Base-by-base conservation (phyloP, 1,140 invertebrate species). In the Danaus plexippus region DNA sequence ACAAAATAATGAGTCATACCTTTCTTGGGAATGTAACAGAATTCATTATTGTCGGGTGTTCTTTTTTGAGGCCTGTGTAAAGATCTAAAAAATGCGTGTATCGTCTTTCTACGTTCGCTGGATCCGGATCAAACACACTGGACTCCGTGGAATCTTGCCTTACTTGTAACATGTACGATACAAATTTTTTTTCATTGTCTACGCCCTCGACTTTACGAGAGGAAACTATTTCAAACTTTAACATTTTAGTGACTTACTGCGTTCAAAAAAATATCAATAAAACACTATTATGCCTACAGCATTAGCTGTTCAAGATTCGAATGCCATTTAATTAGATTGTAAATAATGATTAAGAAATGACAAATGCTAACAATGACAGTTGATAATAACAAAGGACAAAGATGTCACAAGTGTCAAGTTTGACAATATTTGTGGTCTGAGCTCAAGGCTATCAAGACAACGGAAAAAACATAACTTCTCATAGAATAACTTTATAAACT, bases 61-160 rank as follows among this genome's bases (percentile, higher is more conserved):
- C 88, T 56, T 90, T 90, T 62, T 89, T 90, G 2, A 95, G 76
- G 4, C 85, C 77, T 63, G 89, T 88, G 76, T 92, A 93, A 4
- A 95, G 83, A 53, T 90, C 89, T 11, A 92, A 83, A 80, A 95
- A 95, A 67, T 95, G 92, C 8, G 93, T 93, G 68, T 95, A 95
- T 64, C 94, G 87, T 58, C 92, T 85, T 67, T 94, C 90, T 41
- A 95, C 89, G 40, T 89, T 88, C 0, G 90, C 90, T 12, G 92
- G 91, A 54, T 89, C 88, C 32, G 78, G 69, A 77, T 92, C 91
- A 60, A 85, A 81, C 12, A 77, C 71, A 9, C 50, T 64, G 5
- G 85, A 77, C 53, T 77, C 74, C 51, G 65, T 67, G 11, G 73
- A 69, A 66, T 90, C 87, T 63, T 89, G 90, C 46, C 88, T 78